Evolutionary conservation across 2,797 vertebrate species (phyloP), one percentile per base, ranked within the genome.

Genomic region (Xiphophorus birchmanni): DNA sequence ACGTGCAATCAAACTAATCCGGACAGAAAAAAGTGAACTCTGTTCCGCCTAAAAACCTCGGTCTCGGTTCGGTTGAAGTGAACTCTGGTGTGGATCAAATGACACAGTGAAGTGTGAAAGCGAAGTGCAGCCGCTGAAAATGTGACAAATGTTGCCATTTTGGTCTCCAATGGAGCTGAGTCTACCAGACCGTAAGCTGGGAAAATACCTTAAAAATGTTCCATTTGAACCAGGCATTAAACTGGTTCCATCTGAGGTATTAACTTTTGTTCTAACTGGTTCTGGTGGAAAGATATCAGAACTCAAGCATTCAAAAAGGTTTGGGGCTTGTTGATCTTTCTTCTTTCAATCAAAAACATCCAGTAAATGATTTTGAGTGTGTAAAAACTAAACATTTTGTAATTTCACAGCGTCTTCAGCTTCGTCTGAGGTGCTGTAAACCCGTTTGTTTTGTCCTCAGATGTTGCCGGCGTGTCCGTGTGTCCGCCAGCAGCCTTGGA

Each of bases 401-500:
- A 56, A 56, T n/a, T 26, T 10, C 26, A 5, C 54, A 12, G 54
- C 23, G 2, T n/a, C 26, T 23, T n/a, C 10, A n/a, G 26, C 26
- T 1, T 29, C 54, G 54, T 29, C 11, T 13, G 8, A 26, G 9
- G 10, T 12, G 10, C 26, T 56, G 23, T 56, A 56, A 56, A 56
- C 26, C 9, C 26, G n/a, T 15, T 48, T 80, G 67, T 73, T 82
- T 7, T 90, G 81, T 91, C 79, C 81, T 17, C 93, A 98, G 98
- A 93, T 74, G 92, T 93, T 86, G 85, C 91, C 4, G 94, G 94
- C 18, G 92, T 91, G 87, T 85, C 95, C 0, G 94, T 98, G 80
- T 97, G 96, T 84, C 97, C 98, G 76, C 94, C 97, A 0, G 91
- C 97, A 65, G 97, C 98, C 13, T 89, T 99, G 93, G 95, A 96